Base-by-base conservation (phyloP, 1,140 invertebrate genomes). In the Pissodes strobi region DNA sequence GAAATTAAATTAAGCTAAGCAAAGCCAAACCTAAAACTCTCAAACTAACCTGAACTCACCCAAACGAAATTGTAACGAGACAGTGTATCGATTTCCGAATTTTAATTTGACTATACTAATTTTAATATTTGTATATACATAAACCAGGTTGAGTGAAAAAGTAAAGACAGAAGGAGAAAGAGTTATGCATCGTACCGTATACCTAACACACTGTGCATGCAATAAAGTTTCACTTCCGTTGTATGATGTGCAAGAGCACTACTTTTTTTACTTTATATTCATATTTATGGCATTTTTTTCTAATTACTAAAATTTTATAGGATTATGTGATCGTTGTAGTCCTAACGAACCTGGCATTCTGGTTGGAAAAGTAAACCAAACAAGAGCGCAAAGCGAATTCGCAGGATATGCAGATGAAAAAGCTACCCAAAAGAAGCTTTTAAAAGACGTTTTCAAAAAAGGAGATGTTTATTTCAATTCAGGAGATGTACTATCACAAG, bases 381-480 rank as follows among this genome's bases (percentile, higher is more conserved):
- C 86, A 64, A 87, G 87, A 46, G 84, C 85, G 0, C 79, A 86
- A 0, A 85, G 84, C 51, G 84, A 87, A 8, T 93, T 91, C 69
- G 81, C 83, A 15, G 91, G 97, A 0, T 99, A 99, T 76, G 89
- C 90, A 0, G 94, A 97, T 74, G 86, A 89, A 66, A 82, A 86
- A n/a, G 95, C 93, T 2, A 94, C 94, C 0, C 86, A 90, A 55
- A 95, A 97, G 81, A 99, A 99, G 79, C 88, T 98, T 68, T 83
- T 97, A 0, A 76, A 81, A 1, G 83, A 97, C 78, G 95, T 99
- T 3, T 93, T 94, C 68, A 79, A 75, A 17, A 83, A 88, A 45
- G 95, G 93, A n/a, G 97, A 99, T 78, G 82, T 83, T 19, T 93
- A 86, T 56, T 99, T 99, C 75, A 89, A 95, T 70, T 93, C 94